Conservation (phyloP, 2,113 vertebrate genomes). For the Onychorhynchus coronatus region DNA sequence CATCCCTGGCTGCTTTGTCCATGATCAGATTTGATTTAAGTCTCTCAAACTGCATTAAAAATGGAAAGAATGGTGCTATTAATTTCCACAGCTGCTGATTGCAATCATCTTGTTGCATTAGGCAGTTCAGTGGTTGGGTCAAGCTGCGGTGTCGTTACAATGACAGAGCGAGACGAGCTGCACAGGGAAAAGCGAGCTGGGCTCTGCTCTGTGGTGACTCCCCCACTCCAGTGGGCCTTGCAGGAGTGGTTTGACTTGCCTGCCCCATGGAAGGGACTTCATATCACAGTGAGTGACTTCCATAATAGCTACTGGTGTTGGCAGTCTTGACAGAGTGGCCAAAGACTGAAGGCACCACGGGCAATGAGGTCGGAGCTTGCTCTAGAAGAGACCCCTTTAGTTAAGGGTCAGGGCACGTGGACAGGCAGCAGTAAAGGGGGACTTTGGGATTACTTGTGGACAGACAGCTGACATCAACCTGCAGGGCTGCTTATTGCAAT, state of each 20-base stretch:
- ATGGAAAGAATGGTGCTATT: neutral
- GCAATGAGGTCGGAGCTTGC: neutral
- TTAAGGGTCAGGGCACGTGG: neutral
- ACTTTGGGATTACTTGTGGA: neutral
- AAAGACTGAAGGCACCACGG: rapidly evolving
- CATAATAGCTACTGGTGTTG: neutral
- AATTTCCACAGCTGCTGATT: neutral
- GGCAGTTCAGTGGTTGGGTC: neutral
- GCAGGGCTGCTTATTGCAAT: neutral
- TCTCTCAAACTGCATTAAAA: neutral
- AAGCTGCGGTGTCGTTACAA: rapidly evolving
- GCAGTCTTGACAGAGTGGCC: neutral
- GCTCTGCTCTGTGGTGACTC: neutral
- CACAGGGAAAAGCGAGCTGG: rapidly evolving
- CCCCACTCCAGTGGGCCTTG: neutral
- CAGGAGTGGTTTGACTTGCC: neutral
- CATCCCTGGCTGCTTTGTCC: neutral
- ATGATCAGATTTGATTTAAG: neutral
- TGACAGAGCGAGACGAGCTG: neutral
- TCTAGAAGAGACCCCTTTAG: neutral
- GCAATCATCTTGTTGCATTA: neutral
- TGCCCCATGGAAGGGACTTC: neutral
- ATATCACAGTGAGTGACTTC: neutral
- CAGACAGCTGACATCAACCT: neutral
- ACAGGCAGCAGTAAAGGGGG: neutral